Evolutionary conservation across 2,113 vertebrate genomes (phyloP).

Genomic region (Noturus placidus): DNA sequence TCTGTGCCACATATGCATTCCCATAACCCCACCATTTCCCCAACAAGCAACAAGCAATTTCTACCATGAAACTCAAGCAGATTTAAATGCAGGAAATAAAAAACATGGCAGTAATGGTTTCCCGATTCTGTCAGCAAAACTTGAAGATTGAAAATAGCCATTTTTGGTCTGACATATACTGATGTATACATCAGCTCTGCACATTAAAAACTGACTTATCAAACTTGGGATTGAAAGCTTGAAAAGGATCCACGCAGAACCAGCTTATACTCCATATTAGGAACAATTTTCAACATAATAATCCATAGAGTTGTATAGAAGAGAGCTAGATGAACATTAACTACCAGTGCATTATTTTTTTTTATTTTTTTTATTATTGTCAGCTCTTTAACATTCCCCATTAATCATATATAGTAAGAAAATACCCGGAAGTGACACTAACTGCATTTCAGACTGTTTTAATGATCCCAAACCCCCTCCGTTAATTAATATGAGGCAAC

Average conservation of each 20-base stretch:
- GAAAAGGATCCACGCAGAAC: not conserved
- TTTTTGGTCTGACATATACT: conserved; percentile 39
- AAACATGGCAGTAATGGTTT: conserved; percentile 33
- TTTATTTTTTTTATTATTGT: not conserved
- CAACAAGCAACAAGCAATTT: conserved; percentile 26
- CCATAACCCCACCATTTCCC: not conserved
- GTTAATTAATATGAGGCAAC: not conserved
- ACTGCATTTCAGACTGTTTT: not conserved
- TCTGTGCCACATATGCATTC: conserved; percentile 14
- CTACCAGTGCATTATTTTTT: not conserved
- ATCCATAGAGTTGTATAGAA: not conserved
- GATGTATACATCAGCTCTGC: conserved; percentile 27
- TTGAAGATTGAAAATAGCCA: conserved; percentile 17
- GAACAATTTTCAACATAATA: not conserved
- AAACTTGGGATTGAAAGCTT: not conserved
- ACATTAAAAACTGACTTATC: not conserved
- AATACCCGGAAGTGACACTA: not conserved
- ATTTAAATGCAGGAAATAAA: conserved; percentile 26
- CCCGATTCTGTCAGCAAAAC: conserved; percentile 37
- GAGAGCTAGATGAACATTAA: not conserved
- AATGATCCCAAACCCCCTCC: not conserved
- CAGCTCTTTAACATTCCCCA: not conserved
- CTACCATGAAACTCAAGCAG: conserved; percentile 34
- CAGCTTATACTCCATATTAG: not conserved
- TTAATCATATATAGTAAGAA: not conserved